A percentile compares a stretch with the other conserved stretches of the same genome.
These are phyloP conservation scores for Pyrgilauda ruficollis DNA, from an alignment of 2,113 vertebrate genomes.

Conservation along the genomic window DNA sequence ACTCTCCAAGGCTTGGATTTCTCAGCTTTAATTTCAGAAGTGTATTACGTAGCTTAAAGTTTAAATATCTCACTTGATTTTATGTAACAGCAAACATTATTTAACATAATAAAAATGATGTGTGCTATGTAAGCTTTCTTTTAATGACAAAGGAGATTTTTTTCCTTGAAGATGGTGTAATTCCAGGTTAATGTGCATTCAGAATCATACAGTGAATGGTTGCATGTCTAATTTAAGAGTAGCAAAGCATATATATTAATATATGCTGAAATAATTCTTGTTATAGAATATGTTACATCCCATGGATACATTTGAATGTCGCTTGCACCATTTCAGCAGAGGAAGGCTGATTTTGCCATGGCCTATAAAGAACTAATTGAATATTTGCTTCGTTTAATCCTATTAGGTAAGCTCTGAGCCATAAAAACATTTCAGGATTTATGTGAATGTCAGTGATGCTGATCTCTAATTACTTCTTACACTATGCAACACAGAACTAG, in stretches of 20 bases:
- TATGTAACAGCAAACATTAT: neutral
- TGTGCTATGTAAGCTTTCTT: neutral
- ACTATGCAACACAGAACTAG: neutral
- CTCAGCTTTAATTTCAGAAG: neutral
- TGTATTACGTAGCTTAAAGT: neutral
- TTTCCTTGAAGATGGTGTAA: neutral
- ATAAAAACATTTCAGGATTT: constrained; percentile 45
- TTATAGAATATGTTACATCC: neutral
- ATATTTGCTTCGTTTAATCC: constrained; percentile 45
- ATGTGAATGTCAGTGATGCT: constrained; percentile 5
- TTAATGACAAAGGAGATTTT: neutral
- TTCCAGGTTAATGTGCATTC: neutral
- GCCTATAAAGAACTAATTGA: constrained; percentile 21
- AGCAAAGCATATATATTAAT: neutral
- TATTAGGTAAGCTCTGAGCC: constrained; percentile 24
- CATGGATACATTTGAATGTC: neutral
- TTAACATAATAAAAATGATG: neutral
- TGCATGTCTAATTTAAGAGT: neutral
- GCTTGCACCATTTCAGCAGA: neutral
- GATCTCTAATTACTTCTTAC: constrained; percentile 22
- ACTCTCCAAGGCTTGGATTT: neutral
- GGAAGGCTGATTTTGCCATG: neutral
- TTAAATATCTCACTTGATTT: neutral
- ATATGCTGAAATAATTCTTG: neutral
- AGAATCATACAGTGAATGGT: accelerated